Evolutionary conservation across 2,888 invertebrate genomes (phyloP).

Genomic region (Erpobdella octoculata): DNA sequence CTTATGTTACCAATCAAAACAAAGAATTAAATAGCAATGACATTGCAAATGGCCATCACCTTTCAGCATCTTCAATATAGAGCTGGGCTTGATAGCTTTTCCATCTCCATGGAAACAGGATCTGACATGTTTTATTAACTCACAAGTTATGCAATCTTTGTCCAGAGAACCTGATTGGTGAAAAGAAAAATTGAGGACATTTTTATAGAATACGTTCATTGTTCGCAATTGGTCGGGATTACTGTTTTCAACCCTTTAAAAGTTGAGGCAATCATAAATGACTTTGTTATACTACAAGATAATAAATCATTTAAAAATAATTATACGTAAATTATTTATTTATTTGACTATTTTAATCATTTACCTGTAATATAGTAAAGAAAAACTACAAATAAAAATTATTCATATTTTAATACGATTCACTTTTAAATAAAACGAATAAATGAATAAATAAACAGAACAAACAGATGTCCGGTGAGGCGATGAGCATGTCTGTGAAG

Average conservation of each 20-base stretch:
- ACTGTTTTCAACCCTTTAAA: not conserved
- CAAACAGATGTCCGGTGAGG: constrained; percentile 42
- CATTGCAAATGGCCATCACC: constrained; percentile 59
- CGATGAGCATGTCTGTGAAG: constrained; percentile 50
- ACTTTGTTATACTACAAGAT: no score
- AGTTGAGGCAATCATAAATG: no score
- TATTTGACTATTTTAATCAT: no score
- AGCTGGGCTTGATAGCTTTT: constrained; percentile 62
- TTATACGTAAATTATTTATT: no score
- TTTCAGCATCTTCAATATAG: constrained; percentile 63
- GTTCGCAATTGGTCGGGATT: not conserved
- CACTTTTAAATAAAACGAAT: no score
- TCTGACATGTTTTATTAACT: constrained; percentile 48
- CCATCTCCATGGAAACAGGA: constrained; percentile 44
- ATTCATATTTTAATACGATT: no score
- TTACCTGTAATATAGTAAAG: no score
- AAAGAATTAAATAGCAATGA: no score
- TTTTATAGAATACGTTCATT: not conserved
- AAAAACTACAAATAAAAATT: no score
- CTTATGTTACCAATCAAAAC: no score
- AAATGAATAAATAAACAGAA: constrained; percentile 40
- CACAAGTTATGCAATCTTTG: constrained; percentile 51
- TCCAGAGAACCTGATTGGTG: constrained; percentile 9
- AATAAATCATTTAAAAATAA: not conserved
- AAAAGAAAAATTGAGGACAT: not conserved